These are phyloP conservation scores for Latrodectus hesperus DNA, from an alignment of 2,888 invertebrate species.

Conservation along the genomic window DNA sequence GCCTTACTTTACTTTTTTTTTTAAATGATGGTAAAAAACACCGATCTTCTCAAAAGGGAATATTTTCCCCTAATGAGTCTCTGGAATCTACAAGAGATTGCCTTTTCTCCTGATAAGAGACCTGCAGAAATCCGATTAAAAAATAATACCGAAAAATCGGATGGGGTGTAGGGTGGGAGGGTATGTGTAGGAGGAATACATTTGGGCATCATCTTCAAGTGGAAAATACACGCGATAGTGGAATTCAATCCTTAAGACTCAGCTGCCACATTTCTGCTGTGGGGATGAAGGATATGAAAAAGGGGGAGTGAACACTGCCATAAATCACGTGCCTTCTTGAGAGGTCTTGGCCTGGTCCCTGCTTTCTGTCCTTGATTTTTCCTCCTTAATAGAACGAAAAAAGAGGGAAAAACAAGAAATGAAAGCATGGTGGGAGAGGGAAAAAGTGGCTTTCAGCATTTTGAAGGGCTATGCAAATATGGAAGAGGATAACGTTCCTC, in stretches of 20 bases:
- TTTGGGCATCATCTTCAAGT: background rate
- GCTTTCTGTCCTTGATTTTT: conserved; percentile 5
- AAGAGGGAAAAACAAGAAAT: conserved; percentile 18
- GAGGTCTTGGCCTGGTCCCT: background rate
- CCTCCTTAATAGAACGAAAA: background rate
- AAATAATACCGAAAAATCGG: conserved; percentile 22
- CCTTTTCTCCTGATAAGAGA: conserved; percentile 18
- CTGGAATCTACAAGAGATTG: background rate
- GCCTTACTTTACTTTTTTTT: too few species aligned
- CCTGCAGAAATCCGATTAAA: conserved; percentile 23
- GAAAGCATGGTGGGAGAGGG: background rate
- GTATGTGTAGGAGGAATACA: background rate
- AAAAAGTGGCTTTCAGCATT: conserved; percentile 20
- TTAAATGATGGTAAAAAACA: too few species aligned
- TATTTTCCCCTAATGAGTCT: too few species aligned
- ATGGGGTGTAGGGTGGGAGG: background rate
- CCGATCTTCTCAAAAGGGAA: too few species aligned
- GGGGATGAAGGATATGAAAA: background rate
- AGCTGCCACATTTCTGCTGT: background rate
- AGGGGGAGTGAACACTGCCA: background rate
- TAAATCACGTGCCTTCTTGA: conserved; percentile 3
- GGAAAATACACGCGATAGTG: conserved; percentile 3
- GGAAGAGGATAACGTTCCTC: conserved; percentile 6
- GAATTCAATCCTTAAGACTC: background rate
- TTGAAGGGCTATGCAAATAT: conserved; percentile 52